phyloP scores from a whole-genome alignment of 2,888 invertebrate species.

The Rugalucina vietnamica region DNA sequence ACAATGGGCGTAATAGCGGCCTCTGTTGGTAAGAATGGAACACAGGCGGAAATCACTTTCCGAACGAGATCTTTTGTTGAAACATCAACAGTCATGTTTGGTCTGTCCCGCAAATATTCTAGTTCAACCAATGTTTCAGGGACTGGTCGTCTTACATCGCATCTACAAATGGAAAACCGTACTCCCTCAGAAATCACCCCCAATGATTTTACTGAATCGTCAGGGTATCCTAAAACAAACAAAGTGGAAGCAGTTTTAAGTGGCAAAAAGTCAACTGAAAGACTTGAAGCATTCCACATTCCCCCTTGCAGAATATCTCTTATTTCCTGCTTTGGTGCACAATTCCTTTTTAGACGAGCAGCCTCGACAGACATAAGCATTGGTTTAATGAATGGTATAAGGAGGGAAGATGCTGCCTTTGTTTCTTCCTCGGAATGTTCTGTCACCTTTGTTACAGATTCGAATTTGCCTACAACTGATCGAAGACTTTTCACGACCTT shows the following conservation, averaged over 20 bases:
- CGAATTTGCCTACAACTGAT: neutral
- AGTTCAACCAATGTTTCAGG: neutral
- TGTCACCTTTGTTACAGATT: neutral
- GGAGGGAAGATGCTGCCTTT: neutral
- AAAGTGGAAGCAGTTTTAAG: neutral
- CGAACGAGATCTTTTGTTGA: neutral
- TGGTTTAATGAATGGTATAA: neutral
- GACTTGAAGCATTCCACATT: neutral
- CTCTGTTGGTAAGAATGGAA: neutral
- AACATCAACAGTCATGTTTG: neutral
- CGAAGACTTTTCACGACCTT: neutral
- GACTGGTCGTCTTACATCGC: too few relatives aligned
- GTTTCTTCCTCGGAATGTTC: neutral
- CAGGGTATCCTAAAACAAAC: neutral
- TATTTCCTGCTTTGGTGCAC: neutral
- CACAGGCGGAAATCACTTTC: neutral
- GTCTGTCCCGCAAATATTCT: neutral
- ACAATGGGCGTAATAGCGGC: neutral
- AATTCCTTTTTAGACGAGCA: neutral
- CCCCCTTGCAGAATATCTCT: neutral
- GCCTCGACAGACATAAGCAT: neutral
- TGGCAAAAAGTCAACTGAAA: neutral
- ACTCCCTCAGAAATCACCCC: neutral
- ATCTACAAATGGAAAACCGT: too few relatives aligned
- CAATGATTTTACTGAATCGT: neutral